Evolutionary conservation across 2,888 invertebrate species (phyloP).

Genomic region (Cyaniris semiargus): DNA sequence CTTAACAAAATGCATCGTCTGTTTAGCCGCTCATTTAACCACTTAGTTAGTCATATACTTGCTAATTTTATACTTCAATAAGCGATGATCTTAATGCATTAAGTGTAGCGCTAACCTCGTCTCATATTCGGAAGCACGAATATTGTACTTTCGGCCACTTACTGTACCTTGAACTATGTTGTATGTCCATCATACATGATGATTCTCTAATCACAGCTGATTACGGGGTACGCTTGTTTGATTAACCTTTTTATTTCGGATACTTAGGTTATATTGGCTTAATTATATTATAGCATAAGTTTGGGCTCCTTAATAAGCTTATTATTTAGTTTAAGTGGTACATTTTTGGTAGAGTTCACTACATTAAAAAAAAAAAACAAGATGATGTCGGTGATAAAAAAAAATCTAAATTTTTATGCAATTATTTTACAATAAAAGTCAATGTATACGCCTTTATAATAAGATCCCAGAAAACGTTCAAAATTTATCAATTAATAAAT

Average conservation of each 20-base stretch:
- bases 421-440: too few relatives aligned
- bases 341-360: not conserved
- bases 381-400: too few relatives aligned
- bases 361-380: too few relatives aligned
- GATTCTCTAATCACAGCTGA: not conserved
- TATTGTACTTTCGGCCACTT: not conserved
- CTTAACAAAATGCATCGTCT: not conserved
- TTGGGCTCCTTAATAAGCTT: not conserved
- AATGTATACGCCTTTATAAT: too few relatives aligned
- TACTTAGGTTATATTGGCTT: not conserved
- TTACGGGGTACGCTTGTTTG: constrained; percentile 1
- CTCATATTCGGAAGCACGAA: not conserved
- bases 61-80: not conserved
- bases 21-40: not conserved
- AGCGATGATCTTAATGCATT: not conserved
- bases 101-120: not conserved
- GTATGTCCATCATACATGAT: too few relatives aligned
- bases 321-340: not conserved
- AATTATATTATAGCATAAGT: not conserved
- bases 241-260: not conserved
- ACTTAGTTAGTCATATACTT: not conserved
- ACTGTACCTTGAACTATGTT: constrained; percentile 10
- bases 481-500: too few relatives aligned
- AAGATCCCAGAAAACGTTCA: too few relatives aligned
- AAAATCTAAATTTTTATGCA: too few relatives aligned